Base-by-base conservation (phyloP, 2,113 vertebrate species). In the Aptenodytes forsteri region DNA sequence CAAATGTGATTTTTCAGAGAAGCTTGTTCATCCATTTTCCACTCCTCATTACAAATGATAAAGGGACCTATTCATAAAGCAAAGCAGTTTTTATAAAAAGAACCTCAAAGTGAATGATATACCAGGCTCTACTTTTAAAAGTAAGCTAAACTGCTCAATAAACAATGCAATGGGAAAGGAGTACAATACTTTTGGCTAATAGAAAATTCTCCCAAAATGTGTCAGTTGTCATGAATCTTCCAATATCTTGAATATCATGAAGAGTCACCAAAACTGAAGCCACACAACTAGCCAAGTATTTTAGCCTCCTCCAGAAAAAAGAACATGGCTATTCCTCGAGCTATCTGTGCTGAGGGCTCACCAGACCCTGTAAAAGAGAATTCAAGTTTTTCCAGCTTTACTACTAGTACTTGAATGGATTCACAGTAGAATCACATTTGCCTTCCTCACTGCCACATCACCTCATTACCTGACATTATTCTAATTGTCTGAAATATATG, bases 11-110 rank as follows among this genome's bases (percentile, higher is more conserved):
- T 94, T 95, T 93, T 84, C 72, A 83, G 26, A 89, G 75, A 67
- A 77, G 42, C 47, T 88, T 90, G 55, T 90, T 90, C 90, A 92
- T 95, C 29, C 52, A 59, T 92, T 97, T 92, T 92, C 73, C 42
- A 84, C 30, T 94, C 26, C 66, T 94, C 77, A 87, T 96, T 97
- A 85, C 77, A 93, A 90, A 93, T 89, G 58, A 81, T 54, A 79
- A 86, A 89, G 59, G 64, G 38, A 69, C 13, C 79, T 81, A 84
- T 52, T 89, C 62, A 90, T 55, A 90, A 90, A 77, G 83, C 50
- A 95, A 89, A 62, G 55, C 55, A 73, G 62, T 88, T 76, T 93
- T 72, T 55, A 76, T 54, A 25, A 65, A 76, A 83, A 61, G 17
- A 50, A 55, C 10, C n/a, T 85, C 54, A 22, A 77, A 92, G 16